Evolutionary conservation across 53 echinoderm and acorn worm genomes (phyloP), one percentile per base, ranked within the genome.

Genomic region (Crossaster papposus): DNA sequence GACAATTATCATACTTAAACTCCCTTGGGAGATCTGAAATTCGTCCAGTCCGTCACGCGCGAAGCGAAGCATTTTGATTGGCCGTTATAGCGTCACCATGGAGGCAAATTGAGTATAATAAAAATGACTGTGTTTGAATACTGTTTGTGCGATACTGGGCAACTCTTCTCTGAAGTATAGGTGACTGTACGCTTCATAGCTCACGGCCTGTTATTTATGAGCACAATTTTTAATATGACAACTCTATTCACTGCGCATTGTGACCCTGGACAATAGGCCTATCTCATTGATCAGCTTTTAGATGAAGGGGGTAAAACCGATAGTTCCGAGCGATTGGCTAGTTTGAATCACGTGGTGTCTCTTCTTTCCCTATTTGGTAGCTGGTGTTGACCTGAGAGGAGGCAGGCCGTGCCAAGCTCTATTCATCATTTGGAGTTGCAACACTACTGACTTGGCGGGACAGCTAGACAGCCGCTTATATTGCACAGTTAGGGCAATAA

Each of bases 281-380:
- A 33, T 72, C 37, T 72, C 84, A 84, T 84, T 72, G 71, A n/a
- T 84, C 84, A 35, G 71, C 51, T 84, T 83, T 84, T 36, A 65
- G 84, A 30, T 84, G 84, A 84, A 20, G 78, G 84, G 84, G 84
- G 53, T 10, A 58, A 53, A 32, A 81, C 51, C 50, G 72, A 36
- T 72, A 44, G 83, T 84, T 84, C 71, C 10, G 84, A 20, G 58
- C 51, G 84, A 84, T 84, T 84, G 84, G 84, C 52, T 83, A 64
- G 13, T 37, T 36, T 83, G 33, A 82, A 82, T 83, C 90, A 90
- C 90, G 90, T 90, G 90, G 83, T 83, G n/a, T 52, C 44, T 88
- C 55, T 62, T 83, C 22, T 82, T 74, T 90, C 90, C 64, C 62
- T 76, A 76, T 90, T 90, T 83, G 83, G 76, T 77, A 82, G 90